Evolutionary conservation across 2,888 invertebrate species (phyloP).

Genomic region (Pristionchus fissidentatus): DNA sequence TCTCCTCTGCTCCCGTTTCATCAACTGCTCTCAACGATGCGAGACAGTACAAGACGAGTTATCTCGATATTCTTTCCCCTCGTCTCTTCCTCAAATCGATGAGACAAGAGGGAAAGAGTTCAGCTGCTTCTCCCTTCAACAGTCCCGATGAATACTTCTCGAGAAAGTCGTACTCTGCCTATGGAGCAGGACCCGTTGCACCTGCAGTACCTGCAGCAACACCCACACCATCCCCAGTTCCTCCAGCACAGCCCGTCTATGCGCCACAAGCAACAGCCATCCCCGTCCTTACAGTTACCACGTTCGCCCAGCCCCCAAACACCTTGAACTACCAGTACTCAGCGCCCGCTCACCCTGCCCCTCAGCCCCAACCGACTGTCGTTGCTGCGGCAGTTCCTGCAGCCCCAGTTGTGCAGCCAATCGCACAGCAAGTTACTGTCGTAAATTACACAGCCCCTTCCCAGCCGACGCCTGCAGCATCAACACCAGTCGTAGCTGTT

Average conservation of each 20-base stretch:
- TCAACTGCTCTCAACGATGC: not conserved
- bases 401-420: too few relatives aligned
- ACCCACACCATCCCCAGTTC: not conserved
- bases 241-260: not conserved
- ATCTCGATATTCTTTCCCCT: constrained; percentile 9
- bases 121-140: not conserved
- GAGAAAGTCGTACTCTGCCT: not conserved
- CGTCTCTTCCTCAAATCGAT: constrained; percentile 24
- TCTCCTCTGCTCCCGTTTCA: not conserved
- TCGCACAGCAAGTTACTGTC: too few relatives aligned
- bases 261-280: not conserved
- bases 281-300: not conserved
- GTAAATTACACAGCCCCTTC: too few relatives aligned
- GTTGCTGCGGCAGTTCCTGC: too few relatives aligned
- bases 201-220: not conserved
- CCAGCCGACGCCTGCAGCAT: too few relatives aligned
- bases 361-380: too few relatives aligned
- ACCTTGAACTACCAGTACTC: not conserved
- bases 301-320: not conserved
- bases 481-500: not conserved
- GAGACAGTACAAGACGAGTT: not conserved
- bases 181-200: not conserved
- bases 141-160: not conserved
- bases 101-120: not conserved
- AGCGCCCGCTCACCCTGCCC: too few relatives aligned